A percentile compares a stretch with the other conserved stretches of the same genome.
Conservation (phyloP, 64 coral and sea anemone genomes). For the Anthopleura sola region DNA sequence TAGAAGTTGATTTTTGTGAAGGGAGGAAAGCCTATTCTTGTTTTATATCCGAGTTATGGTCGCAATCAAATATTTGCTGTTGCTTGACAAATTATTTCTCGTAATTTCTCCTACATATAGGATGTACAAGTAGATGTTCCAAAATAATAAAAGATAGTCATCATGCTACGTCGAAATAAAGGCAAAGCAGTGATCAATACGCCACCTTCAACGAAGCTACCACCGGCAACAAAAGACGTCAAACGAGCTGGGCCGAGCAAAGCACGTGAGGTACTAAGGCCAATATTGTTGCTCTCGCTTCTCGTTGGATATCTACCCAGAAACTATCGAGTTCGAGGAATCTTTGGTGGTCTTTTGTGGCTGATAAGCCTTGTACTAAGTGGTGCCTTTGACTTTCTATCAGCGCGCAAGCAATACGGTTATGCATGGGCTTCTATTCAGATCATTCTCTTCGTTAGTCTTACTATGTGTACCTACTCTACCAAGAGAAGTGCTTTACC, state of each 20-base stretch:
- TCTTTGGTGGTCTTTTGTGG: constrained; percentile 2
- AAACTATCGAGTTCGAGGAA: not conserved
- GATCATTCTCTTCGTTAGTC: not conserved
- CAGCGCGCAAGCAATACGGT: not conserved
- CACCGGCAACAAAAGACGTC: not conserved
- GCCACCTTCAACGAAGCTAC: not conserved
- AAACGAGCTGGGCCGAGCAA: not conserved
- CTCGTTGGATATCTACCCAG: not conserved
- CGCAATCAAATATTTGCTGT: too few relatives aligned
- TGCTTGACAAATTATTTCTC: too few relatives aligned
- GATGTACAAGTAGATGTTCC: not conserved
- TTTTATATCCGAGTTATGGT: too few relatives aligned
- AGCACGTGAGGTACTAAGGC: not conserved
- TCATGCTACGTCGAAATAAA: not conserved
- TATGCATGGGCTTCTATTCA: constrained; percentile 19
- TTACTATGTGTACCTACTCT: not conserved
- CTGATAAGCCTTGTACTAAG: not conserved
- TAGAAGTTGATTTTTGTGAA: too few relatives aligned
- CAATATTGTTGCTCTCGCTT: not conserved
- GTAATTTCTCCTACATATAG: not conserved
- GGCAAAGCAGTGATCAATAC: not conserved
- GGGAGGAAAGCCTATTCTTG: too few relatives aligned
- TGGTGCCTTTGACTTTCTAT: constrained; percentile 8
- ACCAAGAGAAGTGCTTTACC: constrained; percentile 8
- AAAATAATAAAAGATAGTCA: not conserved